phyloP scores from a whole-genome alignment of 2,888 invertebrate species.

The Malthinus seriepunctatus region DNA sequence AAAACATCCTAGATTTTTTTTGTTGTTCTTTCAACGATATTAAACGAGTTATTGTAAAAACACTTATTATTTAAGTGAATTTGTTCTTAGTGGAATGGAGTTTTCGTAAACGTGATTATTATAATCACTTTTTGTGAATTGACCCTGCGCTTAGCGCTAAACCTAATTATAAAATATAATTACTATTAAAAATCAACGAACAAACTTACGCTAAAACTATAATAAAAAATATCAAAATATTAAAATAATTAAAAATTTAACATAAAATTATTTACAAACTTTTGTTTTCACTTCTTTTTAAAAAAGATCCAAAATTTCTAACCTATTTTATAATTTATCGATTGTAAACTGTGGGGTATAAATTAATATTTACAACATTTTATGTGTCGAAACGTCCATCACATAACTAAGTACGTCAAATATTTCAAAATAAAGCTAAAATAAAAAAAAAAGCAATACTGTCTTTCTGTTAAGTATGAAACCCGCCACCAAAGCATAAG shows the following conservation, averaged over 20 bases:
- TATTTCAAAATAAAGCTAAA: conserved; percentile 49
- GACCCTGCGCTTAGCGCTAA: too few species aligned
- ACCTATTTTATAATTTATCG: too few species aligned
- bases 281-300: conserved; percentile 14
- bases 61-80: not conserved
- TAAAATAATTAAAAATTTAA: conserved; percentile 16
- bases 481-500: conserved; percentile 53
- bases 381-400: conserved; percentile 32
- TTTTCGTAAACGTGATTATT: conserved; percentile 5
- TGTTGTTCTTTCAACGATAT: not conserved
- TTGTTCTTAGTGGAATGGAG: conserved; percentile 17
- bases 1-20: not conserved
- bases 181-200: conserved; percentile 36
- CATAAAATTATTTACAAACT: conserved; percentile 27
- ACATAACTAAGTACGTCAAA: conserved; percentile 50
- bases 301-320: not conserved
- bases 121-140: conserved; percentile 9
- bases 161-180: conserved; percentile 30
- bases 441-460: conserved; percentile 50
- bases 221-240: conserved; percentile 32
- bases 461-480: conserved; percentile 49
- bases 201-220: conserved; percentile 27
- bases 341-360: not conserved
- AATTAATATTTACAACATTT: conserved; percentile 14
- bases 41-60: too few species aligned